Conservation (phyloP, 2,113 vertebrate genomes). For the Origma solitaria region DNA sequence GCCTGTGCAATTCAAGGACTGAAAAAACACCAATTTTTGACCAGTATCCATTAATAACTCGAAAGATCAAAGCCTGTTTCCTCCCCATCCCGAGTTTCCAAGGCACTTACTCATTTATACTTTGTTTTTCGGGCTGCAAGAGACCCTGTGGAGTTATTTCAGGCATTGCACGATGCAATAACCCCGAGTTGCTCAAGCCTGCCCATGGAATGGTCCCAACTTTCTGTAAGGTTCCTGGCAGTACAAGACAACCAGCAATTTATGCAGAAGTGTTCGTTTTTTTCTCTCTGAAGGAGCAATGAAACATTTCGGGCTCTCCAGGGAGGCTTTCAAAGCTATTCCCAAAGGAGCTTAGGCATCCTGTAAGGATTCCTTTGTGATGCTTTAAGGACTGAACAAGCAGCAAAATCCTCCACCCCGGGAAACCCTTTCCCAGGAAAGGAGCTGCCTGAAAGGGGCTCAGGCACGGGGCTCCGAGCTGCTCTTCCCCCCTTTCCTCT, state of each 20-base stretch:
- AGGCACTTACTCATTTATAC: background rate
- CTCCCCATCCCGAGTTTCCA: background rate
- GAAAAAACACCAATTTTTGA: background rate
- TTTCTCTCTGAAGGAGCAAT: rapidly evolving
- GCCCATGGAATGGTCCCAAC: background rate
- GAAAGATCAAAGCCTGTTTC: background rate
- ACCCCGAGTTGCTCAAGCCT: background rate
- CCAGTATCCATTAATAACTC: background rate
- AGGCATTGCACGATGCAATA: background rate
- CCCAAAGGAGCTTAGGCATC: background rate
- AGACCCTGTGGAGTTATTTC: background rate
- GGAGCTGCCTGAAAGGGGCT: background rate
- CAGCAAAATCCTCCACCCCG: rapidly evolving
- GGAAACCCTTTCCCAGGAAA: background rate
- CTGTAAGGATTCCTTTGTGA: background rate
- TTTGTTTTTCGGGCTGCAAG: background rate
- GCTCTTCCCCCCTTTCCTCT: background rate
- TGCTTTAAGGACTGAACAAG: rapidly evolving
- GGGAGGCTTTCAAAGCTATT: background rate
- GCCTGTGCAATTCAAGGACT: background rate
- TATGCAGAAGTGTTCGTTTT: background rate
- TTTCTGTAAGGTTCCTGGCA: background rate
- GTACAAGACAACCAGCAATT: background rate
- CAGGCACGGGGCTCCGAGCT: background rate
- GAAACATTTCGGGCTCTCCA: background rate